Base-by-base conservation (phyloP, 2,797 vertebrate genomes). In the Alfaro cultratus region DNA sequence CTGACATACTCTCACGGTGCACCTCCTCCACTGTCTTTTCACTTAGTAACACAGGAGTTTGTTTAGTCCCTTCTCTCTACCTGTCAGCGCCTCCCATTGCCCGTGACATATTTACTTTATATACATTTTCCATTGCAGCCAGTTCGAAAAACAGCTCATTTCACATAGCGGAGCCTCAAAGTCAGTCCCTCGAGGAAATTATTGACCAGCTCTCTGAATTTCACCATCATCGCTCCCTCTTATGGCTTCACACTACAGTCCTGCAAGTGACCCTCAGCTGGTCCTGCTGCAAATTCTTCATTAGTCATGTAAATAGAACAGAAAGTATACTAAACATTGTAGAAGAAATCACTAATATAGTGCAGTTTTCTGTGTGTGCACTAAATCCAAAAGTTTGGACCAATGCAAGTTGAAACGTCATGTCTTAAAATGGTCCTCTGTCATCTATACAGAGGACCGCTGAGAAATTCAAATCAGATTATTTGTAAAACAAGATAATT, bases 81-180 rank as follows among this genome's bases (percentile, higher is more conserved):
- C 87, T 93, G 93, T 96, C 95, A 93, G 89, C 94, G 76, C 92
- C 89, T 95, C 92, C 94, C 91, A 92, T 93, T 91, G 91, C 82
- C 93, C 74, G 18, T 92, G 92, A 93, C 91, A 91, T 45, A 71
- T 93, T 93, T 86, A 89, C 91, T 85, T 93, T 89, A 93, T 93
- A 89, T 94, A 90, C 93, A 90, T 95, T 94, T 94, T 93, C 91
- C 91, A 84, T 85, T 53, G 90, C 83, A 70, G 85, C 12, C 13
- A 82, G 85, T 83, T 86, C 34, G 82, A 86, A 85, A 90, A 93
- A 91, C 36, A 79, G 71, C 83, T 88, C 90, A 88, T 94, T 93
- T 91, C 90, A 83, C 77, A 34, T 76, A 1, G 46, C 12, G 0
- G 70, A 88, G 91, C 77, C 88, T 83, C 34, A 5, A 53, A 79